Evolutionary conservation across 2,113 vertebrate species (phyloP).

Genomic region (Neodon shergylaensis): DNA sequence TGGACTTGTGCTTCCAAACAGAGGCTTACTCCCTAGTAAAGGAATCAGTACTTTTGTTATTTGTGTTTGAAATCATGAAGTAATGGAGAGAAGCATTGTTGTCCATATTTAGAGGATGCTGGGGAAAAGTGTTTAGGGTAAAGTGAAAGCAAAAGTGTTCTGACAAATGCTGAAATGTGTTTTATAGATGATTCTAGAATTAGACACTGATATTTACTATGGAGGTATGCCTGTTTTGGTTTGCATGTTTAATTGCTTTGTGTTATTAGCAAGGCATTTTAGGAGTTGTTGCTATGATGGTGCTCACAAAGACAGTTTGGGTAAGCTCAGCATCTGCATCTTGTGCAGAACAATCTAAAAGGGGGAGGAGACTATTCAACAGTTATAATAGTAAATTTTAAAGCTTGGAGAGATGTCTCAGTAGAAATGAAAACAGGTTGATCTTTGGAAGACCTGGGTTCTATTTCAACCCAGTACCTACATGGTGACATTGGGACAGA

Average conservation of each 20-base stretch:
- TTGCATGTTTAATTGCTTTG: neutral
- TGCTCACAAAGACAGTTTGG: neutral
- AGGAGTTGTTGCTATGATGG: neutral
- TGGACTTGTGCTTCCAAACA: constrained; percentile 43
- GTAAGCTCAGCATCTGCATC: neutral
- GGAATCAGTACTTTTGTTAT: neutral
- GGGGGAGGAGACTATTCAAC: neutral
- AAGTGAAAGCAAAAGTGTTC: neutral
- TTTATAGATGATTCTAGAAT: constrained; percentile 9
- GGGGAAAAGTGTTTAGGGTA: neutral
- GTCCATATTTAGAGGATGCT: neutral
- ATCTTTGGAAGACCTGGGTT: neutral
- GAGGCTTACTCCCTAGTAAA: neutral
- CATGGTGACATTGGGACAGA: neutral
- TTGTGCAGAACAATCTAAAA: neutral
- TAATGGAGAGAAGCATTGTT: neutral
- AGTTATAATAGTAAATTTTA: constrained; percentile 20
- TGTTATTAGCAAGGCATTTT: neutral
- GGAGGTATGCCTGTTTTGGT: neutral
- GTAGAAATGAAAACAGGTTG: neutral
- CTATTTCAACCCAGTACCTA: neutral
- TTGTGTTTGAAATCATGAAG: constrained; percentile 29
- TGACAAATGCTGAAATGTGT: neutral
- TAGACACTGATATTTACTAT: neutral
- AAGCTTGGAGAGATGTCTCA: neutral